Evolutionary conservation across 2,888 invertebrate species (phyloP), one percentile per base, ranked within the genome.

Genomic region (Acheta domesticus): DNA sequence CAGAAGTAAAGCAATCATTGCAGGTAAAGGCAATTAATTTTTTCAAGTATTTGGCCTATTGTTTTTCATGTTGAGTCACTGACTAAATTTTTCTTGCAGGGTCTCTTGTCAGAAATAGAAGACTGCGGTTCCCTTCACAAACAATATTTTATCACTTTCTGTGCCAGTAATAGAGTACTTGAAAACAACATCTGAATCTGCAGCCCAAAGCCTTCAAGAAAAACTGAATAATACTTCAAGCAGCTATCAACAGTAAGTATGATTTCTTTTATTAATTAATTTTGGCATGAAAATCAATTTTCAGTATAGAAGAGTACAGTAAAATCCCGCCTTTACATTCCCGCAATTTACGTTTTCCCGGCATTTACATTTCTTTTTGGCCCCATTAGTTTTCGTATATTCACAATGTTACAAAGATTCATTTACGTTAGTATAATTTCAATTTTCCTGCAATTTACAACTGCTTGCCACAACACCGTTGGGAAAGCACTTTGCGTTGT

Each of bases 61-160:
- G 62, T 62, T 62, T n/a, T 62, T 62, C 62, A 62, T 1, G 62
- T 62, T n/a, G 36, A 36, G 36, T 36, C 8, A 1, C 36, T 36
- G n/a, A 36, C 16, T 78, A 12, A 83, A 83, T 82, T 83, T 84
- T 81, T 81, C 80, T 84, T 83, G 21, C 86, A 95, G 95, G 94
- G 93, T 86, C 88, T 94, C 84, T 91, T 92, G 86, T 88, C 88
- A 83, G 94, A 94, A 88, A 92, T 93, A 82, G 91, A 92, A 85
- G 90, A 92, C 84, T 88, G 93, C 83, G 91, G 91, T 86, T 90
- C 92, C 81, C 90, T 89, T 85, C 89, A 90, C 83, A 92, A n/a
- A 93, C 84, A 93, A 94, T 85, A 89, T 94, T 74, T 86, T 91
- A 82, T 90, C 91, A 80, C 89, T 93, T 85, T 92, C 93, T 75